Evolutionary conservation across 2,113 vertebrate species (phyloP), one percentile per base, ranked within the genome.

Genomic region (Passer montanus): DNA sequence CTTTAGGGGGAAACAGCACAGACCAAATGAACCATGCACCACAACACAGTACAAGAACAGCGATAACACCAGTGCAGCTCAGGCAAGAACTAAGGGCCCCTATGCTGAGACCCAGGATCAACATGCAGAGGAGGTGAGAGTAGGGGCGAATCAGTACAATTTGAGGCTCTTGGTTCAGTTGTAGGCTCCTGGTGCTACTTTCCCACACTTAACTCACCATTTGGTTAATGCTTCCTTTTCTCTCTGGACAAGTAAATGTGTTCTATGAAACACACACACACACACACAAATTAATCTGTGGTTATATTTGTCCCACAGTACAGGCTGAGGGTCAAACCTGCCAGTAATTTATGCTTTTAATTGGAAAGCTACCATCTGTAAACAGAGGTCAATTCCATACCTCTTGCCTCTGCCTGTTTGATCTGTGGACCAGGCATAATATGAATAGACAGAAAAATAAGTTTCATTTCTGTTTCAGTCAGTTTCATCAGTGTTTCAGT

Each of bases 41-140:
- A 37, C 35, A 37, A 66, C 27, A 10, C 5, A 79, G 44, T 46
- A 56, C 0, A 0, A 58, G 13, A 20, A 15, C 39, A 49, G 24
- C 10, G 49, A 15, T 27, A 9, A 17, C 14, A 15, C 9, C 35
- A 46, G 4, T 1, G 4, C 46, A 77, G 44, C 20, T 78, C 46
- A 43, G 11, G 41, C 23, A 47, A 43, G 10, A 28, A 58, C 4
- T 7, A 52, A 37, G n/a, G 4, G 14, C 2, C 10, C 18, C 15
- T 15, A 2, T 30, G 56, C 37, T 62, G 41, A 52, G 13, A 24
- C 43, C 13, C 22, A 55, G 52, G 8, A 82, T n/a, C 23, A 62
- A 21, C 22, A 46, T 0, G 5, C 13, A 67, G 12, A 52, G 11
- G 14, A 66, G 6, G 1, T 37, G 15, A 0, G 4, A 27, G 7